These are phyloP conservation scores for Notarius lentiginosus DNA, from an alignment of 2,113 vertebrate species.

Conservation along the genomic window DNA sequence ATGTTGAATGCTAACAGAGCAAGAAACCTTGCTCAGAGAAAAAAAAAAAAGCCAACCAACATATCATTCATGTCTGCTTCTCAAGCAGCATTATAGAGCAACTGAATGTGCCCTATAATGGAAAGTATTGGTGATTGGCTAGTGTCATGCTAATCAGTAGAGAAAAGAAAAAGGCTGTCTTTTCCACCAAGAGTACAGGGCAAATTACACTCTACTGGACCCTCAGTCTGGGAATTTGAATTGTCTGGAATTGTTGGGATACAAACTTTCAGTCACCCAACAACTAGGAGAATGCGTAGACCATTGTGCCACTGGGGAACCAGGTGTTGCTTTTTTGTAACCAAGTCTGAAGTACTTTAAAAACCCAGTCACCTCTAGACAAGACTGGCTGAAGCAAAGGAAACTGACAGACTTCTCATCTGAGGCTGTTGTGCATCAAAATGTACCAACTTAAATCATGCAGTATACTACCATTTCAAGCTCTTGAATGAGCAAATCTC, in stretches of 20 bases:
- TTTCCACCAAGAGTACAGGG: neutral
- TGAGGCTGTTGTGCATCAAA: conserved; percentile 58
- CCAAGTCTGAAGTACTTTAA: neutral
- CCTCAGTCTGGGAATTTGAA: neutral
- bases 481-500: conserved; percentile 71
- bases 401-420: conserved; percentile 60
- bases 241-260: neutral
- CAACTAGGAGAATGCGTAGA: neutral
- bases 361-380: conserved; percentile 60
- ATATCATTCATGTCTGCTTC: neutral
- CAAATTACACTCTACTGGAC: neutral
- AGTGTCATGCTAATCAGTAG: neutral
- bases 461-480: conserved; percentile 69
- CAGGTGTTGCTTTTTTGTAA: neutral
- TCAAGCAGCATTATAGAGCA: neutral
- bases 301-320: neutral
- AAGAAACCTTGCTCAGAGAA: conserved; percentile 73
- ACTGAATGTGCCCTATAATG: neutral
- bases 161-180: neutral
- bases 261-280: neutral
- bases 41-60: neutral
- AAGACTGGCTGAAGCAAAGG: conserved; percentile 63
- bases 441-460: conserved; percentile 41
- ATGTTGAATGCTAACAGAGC: conserved; percentile 67
- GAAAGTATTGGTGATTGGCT: neutral